Evolutionary conservation across 2,797 vertebrate genomes (phyloP).

Genomic region (Babyrousa celebensis): DNA sequence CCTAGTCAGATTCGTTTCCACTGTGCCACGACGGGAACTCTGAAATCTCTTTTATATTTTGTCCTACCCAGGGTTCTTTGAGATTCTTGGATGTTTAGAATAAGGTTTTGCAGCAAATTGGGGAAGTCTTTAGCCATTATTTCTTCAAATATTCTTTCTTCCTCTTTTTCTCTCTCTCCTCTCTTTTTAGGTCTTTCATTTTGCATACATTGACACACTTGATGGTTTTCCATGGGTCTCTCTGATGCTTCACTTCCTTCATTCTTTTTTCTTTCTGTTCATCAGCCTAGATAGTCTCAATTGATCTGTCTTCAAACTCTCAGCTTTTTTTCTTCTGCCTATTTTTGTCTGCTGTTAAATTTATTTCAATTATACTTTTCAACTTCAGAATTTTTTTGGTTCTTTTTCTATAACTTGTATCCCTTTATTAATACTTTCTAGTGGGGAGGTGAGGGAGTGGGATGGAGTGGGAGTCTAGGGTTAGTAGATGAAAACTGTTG

Average conservation of each 20-base stretch:
- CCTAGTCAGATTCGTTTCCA: no score
- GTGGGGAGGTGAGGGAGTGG: no score
- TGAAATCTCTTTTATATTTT: neutral
- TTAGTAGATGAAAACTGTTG: no score
- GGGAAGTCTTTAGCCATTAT: neutral
- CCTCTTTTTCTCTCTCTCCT: neutral
- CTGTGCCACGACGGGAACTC: no score
- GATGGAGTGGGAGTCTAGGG: no score
- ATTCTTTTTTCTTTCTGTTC: neutral
- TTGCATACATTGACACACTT: neutral
- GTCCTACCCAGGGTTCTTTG: neutral
- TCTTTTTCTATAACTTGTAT: neutral
- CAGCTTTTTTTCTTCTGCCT: neutral
- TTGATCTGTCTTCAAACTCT: neutral
- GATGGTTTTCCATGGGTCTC: neutral
- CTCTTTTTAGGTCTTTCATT: neutral
- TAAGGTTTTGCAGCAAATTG: neutral
- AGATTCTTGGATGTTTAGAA: neutral
- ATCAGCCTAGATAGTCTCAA: neutral
- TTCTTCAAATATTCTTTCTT: conserved; percentile 11
- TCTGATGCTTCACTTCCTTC: conserved; percentile 9
- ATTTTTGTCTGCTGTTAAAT: neutral
- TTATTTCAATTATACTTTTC: neutral
- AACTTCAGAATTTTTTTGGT: neutral
- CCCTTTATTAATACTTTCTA: neutral